A percentile compares a stretch with the other conserved stretches of the same genome.
Conservation (phyloP, 2,113 vertebrate genomes). For the Callaeas wilsoni region DNA sequence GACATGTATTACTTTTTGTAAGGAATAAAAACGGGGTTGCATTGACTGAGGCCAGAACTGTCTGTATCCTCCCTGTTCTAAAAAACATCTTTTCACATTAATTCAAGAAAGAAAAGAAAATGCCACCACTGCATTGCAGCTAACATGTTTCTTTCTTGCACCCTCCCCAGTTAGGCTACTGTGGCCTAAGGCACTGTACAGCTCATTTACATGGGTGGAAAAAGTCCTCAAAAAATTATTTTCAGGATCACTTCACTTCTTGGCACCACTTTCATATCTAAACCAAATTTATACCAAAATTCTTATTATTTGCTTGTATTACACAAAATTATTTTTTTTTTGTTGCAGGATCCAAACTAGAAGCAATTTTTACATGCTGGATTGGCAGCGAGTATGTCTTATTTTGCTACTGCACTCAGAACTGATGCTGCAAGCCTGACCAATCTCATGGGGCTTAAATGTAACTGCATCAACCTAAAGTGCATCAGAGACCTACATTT, state of each 20-base stretch:
- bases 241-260: not conserved
- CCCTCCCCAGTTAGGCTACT: not conserved
- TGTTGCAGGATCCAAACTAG: not conserved
- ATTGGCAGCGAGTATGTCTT: not conserved
- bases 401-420: not conserved
- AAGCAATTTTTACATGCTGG: not conserved
- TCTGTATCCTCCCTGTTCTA: not conserved
- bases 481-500: not conserved
- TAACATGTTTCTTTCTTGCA: not conserved
- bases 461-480: not conserved
- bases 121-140: not conserved
- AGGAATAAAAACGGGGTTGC: not conserved
- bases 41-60: not conserved
- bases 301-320: not conserved
- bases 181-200: not conserved
- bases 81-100: not conserved
- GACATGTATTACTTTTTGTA: not conserved
- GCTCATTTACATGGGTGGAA: not conserved
- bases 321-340: not conserved
- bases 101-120: not conserved
- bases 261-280: not conserved
- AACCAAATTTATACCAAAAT: not conserved
- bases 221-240: not conserved
- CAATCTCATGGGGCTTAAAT: not conserved
- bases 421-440: not conserved